Percentiles rank a stretch among this genome's conserved stretches.
These are phyloP conservation scores for Natator depressus DNA, from an alignment of 2,113 vertebrate genomes.

Conservation along the genomic window DNA sequence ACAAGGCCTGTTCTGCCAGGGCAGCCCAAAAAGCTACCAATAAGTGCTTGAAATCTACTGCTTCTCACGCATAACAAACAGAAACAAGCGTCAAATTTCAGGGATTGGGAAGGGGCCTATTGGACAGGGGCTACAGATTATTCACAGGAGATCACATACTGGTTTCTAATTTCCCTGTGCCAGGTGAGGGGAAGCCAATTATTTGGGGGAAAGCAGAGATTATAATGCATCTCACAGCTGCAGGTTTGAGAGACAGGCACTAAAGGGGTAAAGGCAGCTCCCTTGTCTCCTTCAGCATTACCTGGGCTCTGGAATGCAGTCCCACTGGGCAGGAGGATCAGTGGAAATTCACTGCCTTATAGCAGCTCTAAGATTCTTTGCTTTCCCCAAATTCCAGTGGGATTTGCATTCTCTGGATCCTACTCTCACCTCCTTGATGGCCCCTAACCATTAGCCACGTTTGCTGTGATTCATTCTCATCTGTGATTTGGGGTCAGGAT, in stretches of 20 bases:
- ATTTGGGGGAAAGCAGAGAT: neutral
- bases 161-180: neutral
- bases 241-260: neutral
- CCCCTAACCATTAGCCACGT: neutral
- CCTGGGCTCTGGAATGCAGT: neutral
- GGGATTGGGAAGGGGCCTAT: neutral
- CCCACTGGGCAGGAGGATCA: accelerated
- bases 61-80: neutral
- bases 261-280: neutral
- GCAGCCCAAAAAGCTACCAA: neutral
- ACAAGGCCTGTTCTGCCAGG: accelerated
- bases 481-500: neutral
- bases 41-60: neutral
- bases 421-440: neutral
- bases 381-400: neutral
- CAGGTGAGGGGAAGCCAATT: neutral
- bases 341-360: neutral
- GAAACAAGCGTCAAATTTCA: neutral
- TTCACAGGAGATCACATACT: accelerated
- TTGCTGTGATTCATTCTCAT: neutral
- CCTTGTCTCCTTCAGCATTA: neutral
- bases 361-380: neutral
- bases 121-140: neutral
- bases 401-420: neutral
- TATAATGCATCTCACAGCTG: neutral